phyloP scores from a whole-genome alignment of 2,797 vertebrate genomes.

The Pangasius macronema region DNA sequence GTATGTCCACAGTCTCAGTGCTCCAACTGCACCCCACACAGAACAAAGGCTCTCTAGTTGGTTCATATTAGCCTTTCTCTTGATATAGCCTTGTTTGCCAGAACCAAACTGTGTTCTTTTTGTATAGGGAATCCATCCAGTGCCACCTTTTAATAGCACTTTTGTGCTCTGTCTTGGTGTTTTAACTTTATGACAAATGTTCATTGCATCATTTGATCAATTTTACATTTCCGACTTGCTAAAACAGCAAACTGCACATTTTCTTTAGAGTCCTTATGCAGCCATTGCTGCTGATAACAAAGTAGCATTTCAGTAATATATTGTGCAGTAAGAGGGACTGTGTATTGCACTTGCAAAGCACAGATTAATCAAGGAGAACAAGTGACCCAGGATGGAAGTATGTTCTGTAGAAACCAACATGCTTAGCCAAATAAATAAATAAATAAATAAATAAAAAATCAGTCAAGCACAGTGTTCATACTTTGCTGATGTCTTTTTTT shows the following conservation, averaged over 20 bases:
- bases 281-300: neutral
- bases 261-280: neutral
- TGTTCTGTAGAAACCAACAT: neutral
- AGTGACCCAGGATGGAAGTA: neutral
- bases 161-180: neutral
- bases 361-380: neutral
- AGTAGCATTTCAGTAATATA: neutral
- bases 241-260: neutral
- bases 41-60: slow-evolving; percentile 31
- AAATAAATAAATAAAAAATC: neutral
- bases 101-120: slow-evolving; percentile 1
- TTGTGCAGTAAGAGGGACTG: neutral
- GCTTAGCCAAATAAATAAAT: neutral
- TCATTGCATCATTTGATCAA: neutral
- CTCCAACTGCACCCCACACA: slow-evolving; percentile 28
- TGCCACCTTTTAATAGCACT: neutral
- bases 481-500: neutral
- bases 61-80: slow-evolving; percentile 11
- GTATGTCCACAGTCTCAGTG: slow-evolving; percentile 29
- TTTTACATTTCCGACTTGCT: neutral
- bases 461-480: neutral
- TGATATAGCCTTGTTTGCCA: slow-evolving; percentile 4
- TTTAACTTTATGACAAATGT: neutral
- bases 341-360: neutral
- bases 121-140: neutral